Base-by-base conservation (phyloP, 1,140 invertebrate species). In the Formica exsecta region DNA sequence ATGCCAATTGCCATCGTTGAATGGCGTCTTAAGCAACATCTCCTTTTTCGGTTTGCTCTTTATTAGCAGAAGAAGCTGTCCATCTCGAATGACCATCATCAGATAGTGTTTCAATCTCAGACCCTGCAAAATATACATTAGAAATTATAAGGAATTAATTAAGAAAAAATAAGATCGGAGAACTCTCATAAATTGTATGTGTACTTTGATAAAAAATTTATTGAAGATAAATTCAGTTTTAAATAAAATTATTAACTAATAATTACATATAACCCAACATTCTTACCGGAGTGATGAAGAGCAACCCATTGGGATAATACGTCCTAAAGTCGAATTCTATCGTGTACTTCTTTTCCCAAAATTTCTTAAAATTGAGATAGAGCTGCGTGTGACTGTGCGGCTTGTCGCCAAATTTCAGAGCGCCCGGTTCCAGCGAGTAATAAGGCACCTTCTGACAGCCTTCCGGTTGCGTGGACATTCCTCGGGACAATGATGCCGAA, bases 1-100 rank as follows among this genome's bases (percentile, higher is more conserved):
- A 94, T 98, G 98, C 98, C 98, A 99, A 38, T 96, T 95, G 13
- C 98, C 98, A 94, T 98, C 98, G 81, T 98, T 97, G 0, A 98
- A 95, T 77, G 95, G 96, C 5, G 95, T 95, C 13, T 96, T 96
- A 59, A 97, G 96, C 6, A 96, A 88, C 2, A 97, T 93, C 79
- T 97, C 96, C 73, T 97, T 96, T 48, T 96, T 96, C 65, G 96
- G 96, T 62, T 96, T 96, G 0, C 96, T 96, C 86, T 97, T 97
- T 19, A 98, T 94, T 70, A 97, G 95, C 8, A 98, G 94, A 2
- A 96, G 95, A 1, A 98, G 92, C 85, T 96, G 96, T 0, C 98
- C 97, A 81, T 98, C 97, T 77, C 96, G 96, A 2, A 99, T 93
- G 38, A 97, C 94, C 0, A 98, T 95, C 29, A 97, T 96, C 51